Base-by-base conservation (phyloP, 2,888 invertebrate genomes). In the Cheiracanthium punctorium region DNA sequence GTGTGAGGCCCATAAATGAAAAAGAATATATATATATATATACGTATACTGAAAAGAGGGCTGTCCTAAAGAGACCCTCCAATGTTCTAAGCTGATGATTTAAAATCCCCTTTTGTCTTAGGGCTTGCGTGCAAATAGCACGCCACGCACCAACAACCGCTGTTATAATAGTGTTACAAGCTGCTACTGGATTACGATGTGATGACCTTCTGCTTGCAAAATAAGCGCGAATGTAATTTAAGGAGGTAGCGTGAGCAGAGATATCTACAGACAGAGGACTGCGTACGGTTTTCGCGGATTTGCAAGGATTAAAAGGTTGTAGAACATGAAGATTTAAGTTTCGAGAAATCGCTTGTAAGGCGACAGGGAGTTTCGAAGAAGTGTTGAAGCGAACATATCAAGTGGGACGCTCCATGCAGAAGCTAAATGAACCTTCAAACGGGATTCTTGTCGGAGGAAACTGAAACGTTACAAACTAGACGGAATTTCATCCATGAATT, bases 51-150 rank as follows among this genome's bases (percentile, higher is more conserved):
- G 48, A 58, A 58, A 48, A 72, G 48, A 30, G 43, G 52, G n/a
- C 10, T 24, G 43, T 33, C 48, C 67, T 52, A 81, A 74, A 71
- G 48, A 10, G 24, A 48, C 67, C 48, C 82, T 41, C 24, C 28
- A 43, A 41, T 58, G 29, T 75, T 64, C 71, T 82, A 76, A 82
- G 82, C 77, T 52, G 79, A 69, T 85, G 84, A 85, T 85, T 85
- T 85, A 85, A n/a, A 52, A 74, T n/a, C 58, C 17, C 37, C 84
- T 77, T 84, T 80, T 79, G 73, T 85, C 74, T 79, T 82, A 69
- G 69, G 43, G 69, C 30, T 79, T 85, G 84, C 84, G 84, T 85
- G 82, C 48, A 32, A 20, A 20, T 14, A 58, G 24, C 12, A 20
- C 4, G 43, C 69, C 79, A 77, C 73, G 67, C 65, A 77, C 82